Conservation (phyloP, 2,113 vertebrate genomes). For the Ciconia maguari region DNA sequence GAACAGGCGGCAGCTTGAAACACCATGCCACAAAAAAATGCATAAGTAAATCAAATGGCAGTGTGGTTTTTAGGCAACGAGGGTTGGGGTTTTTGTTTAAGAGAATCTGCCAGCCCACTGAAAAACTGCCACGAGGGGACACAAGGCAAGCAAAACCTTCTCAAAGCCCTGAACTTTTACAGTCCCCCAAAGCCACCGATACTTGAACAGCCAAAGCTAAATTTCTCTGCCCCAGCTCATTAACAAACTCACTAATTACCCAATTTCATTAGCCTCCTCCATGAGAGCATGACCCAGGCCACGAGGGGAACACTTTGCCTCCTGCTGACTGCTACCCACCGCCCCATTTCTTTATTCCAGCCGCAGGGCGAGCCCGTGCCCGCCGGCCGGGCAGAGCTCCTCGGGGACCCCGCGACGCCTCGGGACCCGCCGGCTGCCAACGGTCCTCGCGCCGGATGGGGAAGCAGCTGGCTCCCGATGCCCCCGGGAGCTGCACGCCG, state of each 20-base stretch:
- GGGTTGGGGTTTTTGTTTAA: not conserved
- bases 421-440: accelerated
- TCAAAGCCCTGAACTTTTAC: not conserved
- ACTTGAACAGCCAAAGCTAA: not conserved
- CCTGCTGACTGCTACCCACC: not conserved
- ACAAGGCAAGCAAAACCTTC: not conserved
- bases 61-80: accelerated
- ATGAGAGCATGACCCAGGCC: accelerated
- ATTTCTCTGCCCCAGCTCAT: not conserved
- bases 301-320: accelerated
- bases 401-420: accelerated
- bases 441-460: accelerated
- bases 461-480: not conserved
- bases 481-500: accelerated
- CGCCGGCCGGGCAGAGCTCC: accelerated
- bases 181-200: not conserved
- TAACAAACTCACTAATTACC: not conserved
- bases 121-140: not conserved
- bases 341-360: not conserved
- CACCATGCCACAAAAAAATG: not conserved
- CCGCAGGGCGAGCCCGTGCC: accelerated
- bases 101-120: not conserved
- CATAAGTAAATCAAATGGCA: not conserved
- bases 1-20: not conserved
- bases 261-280: not conserved